Evolutionary conservation across 2,888 invertebrate genomes (phyloP).

Genomic region (Penaeus monodon): DNA sequence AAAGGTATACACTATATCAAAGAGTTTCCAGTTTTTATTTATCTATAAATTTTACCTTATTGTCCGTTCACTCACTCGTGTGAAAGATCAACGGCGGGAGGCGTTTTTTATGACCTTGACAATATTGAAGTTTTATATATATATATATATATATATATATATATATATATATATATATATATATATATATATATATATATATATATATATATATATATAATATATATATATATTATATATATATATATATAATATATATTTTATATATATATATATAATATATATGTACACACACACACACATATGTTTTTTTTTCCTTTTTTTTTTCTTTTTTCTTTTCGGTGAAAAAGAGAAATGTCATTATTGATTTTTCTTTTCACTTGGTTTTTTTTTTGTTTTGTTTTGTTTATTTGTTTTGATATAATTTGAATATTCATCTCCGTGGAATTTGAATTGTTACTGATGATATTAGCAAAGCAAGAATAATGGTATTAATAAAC

Average conservation of each 20-base stretch:
- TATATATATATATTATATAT: constrained; percentile 37
- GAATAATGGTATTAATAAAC: no score
- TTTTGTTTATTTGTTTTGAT: no score
- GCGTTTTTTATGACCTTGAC: background rate
- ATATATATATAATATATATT: constrained; percentile 33
- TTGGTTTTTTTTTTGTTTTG: no score
- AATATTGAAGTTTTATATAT: background rate
- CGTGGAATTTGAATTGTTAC: no score
- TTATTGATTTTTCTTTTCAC: no score
- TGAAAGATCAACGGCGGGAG: no score
- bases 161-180: constrained; percentile 25
- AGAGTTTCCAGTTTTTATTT: no score
- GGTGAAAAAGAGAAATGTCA: background rate
- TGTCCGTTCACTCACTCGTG: no score
- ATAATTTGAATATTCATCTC: no score
- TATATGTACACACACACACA: constrained; percentile 1
- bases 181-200: constrained; percentile 18
- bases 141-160: constrained; percentile 23
- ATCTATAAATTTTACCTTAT: no score
- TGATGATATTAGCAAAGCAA: no score
- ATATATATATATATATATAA: constrained; percentile 8
- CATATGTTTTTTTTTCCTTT: background rate
- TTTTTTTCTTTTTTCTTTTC: background rate
- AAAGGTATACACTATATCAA: no score
- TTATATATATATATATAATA: constrained; percentile 22